phyloP scores from a whole-genome alignment of 2,113 vertebrate species.

The Hemichromis elongatus region DNA sequence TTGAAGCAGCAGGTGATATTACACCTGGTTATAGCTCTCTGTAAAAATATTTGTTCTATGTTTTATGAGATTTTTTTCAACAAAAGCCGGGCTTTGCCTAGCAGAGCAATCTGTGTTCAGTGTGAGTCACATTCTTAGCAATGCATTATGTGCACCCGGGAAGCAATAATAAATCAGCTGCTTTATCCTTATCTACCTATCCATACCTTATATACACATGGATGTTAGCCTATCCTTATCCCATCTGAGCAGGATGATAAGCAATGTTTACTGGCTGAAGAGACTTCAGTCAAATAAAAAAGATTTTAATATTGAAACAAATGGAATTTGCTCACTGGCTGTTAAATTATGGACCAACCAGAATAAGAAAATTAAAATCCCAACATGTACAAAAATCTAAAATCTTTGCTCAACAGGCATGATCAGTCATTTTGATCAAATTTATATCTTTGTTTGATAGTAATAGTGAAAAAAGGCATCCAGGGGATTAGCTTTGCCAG shows the following conservation, averaged over 20 bases:
- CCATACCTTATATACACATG: not conserved
- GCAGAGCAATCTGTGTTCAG: not conserved
- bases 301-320: not conserved
- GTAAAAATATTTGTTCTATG: not conserved
- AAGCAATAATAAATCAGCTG: not conserved
- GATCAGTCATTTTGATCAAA: not conserved
- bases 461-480: not conserved
- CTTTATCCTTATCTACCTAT: no score
- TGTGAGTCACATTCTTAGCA: not conserved
- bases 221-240: not conserved
- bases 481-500: not conserved
- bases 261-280: not conserved
- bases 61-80: not conserved
- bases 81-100: not conserved
- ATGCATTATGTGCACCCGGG: not conserved
- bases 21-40: not conserved
- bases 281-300: not conserved
- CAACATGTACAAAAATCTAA: not conserved
- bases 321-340: not conserved
- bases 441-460: not conserved
- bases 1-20: not conserved
- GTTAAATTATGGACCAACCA: not conserved
- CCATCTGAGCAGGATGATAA: not conserved
- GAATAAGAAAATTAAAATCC: not conserved
- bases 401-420: not conserved